Base-by-base conservation (phyloP, 2,888 invertebrate genomes). In the Athetis lepigone region DNA sequence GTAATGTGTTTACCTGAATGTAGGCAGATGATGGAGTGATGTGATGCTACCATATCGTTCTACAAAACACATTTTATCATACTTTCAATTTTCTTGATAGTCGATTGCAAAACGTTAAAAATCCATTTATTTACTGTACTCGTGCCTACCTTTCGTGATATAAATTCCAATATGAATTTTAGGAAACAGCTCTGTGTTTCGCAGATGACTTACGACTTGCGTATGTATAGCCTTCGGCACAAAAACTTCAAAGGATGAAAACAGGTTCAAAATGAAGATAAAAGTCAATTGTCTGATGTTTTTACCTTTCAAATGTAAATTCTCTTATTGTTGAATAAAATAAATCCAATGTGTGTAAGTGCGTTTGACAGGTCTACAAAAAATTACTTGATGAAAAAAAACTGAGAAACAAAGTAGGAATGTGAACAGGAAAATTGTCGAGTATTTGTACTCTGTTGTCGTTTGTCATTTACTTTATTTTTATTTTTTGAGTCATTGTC, bases 1-100 rank as follows among this genome's bases (percentile, higher is more conserved):
- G 65, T 77, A 74, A 77, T 80, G 73, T 76, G 77, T 79, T 80
- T 80, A 59, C 66, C 55, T 58, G 54, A 56, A 74, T 60, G 75
- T 69, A 64, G 54, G 64, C 57, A 64, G 73, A 76, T 76, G 65
- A 65, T 77, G 60, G 60, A 72, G 73, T 57, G 73, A 58, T 56
- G 52, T 63, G 52, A 54, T 62, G 43, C 51, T 46, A 67, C 54
- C 59, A 42, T 50, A 66, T 45, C 39, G 45, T 27, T 19, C 37
- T 42, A 25, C 40, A 51, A 60, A 51, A 58, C 52, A 58, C 23
- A 59, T 54, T 21, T 39, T 36, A 33, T n/a, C 11, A 40, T 45
- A 50, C 65, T 29, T 55, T 0, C 0, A 33, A 39, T 46, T 37
- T 55, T 64, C 43, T 55, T 40, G 21, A 40, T 50, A 33, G 18